Base-by-base conservation (phyloP, 2,888 invertebrate species). In the Drosophila kanekoi region DNA sequence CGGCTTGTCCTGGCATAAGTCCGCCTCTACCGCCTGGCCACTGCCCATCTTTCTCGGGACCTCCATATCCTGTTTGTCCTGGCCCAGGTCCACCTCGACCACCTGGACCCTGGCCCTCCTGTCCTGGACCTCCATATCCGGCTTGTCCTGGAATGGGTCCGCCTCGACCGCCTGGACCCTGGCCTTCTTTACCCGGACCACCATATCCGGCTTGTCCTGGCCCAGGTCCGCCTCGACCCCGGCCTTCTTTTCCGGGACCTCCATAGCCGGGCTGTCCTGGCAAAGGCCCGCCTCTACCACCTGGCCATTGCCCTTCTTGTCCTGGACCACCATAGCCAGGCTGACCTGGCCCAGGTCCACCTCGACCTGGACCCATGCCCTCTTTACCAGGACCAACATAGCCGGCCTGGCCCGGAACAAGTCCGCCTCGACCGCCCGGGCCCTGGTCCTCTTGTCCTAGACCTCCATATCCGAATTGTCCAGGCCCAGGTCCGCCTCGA, bases 401-500 rank as follows among this genome's bases (percentile, higher is more conserved):
- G 0, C 23, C 23, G 6, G 23, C 40, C 20, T 38, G 13, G 1
- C 35, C 16, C 16, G 20, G 43, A 4, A 11, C 11, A 0, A n/a
- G n/a, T 8, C 23, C 9, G 5, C 44, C n/a, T 23, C 23, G 9
- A 4, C 23, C 44, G 0, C 16, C 20, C 11, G 23, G 23, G 6
- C 23, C 23, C 6, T 23, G 23, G 1, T 6, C 23, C 23, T 23
- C 23, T 23, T 23, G 23, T 6, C 23, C 41, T 16, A 0, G 40
- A 23, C 6, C 6, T 35, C 13, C 37, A 13, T 35, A 48, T 6
- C 18, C 1, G 4, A 38, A 57, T 3, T 38, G 37, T 8, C 43
- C 60, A 38, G 37, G 49, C 6, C 37, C 38, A 14, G n/a, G 23
- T 23, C 23, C 52, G 4, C 45, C 45, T 8, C 41, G 53, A 10